Evolutionary conservation across 2,113 vertebrate species (phyloP), one percentile per base, ranked within the genome.

Genomic region (Planiliza haematocheilus): DNA sequence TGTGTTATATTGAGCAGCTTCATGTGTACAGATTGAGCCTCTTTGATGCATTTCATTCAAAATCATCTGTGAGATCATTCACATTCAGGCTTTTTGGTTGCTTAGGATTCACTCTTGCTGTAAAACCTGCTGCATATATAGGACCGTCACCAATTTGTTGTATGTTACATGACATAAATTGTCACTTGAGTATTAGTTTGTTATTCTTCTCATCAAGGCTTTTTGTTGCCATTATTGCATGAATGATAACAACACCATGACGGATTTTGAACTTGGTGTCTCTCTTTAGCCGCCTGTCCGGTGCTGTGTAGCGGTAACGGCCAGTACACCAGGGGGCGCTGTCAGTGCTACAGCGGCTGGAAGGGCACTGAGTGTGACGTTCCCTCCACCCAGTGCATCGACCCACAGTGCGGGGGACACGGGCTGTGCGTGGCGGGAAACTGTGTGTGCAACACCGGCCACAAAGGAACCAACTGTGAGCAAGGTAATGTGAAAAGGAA

Each of bases 271-370:
- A 30, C 24, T 30, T 30, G 24, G 13, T 34, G 3, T 76, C 37
- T 74, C 43, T 73, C 55, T 42, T 24, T 70, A 89, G 88, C 87
- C 7, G 96, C 98, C 88, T 99, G 98, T 72, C 97, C 97, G 0
- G 95, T 99, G 78, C 86, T 99, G 81, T 99, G 98, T 77, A 99
- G 97, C 30, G 96, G 96, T 58, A 99, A 99, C 0, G 98, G 98
- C 48, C 97, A 99, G 78, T 99, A 99, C 93, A 96, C 96, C 89
- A 96, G 96, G 80, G 98, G 98, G 74, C 97, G 97, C 86, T 99
- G 98, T 84, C 95, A 97, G 52, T 99, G 98, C 70, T 97, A 96
- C 93, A 99, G 97, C 0, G 97, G 98, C 70, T 99, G 98, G 98
- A 99, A 99, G 90, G 97, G 97, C 73, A 97, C 95, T 0, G 98